Evolutionary conservation across 2,888 invertebrate genomes (phyloP).

Genomic region (Ceriagrion tenellum): DNA sequence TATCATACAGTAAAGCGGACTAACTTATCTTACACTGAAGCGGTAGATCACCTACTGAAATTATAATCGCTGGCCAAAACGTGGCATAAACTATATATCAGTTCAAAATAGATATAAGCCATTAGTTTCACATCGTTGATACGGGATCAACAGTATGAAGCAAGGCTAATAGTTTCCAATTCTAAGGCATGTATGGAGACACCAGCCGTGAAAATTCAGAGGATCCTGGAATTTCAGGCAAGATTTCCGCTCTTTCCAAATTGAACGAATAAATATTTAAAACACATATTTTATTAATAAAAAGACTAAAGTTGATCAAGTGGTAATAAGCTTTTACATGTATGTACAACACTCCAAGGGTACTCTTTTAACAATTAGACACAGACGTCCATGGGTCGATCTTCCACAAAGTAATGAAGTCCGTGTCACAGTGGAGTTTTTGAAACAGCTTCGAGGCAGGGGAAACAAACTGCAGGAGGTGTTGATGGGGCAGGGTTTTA

Average conservation of each 20-base stretch:
- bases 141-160: no score
- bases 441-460: neutral
- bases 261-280: neutral
- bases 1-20: no score
- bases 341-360: conserved; percentile 56
- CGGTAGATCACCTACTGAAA: no score
- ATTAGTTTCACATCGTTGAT: no score
- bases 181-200: no score
- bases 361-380: conserved; percentile 48
- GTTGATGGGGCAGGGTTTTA: no score
- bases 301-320: conserved; percentile 56
- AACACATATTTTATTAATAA: conserved; percentile 66
- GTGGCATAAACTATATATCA: no score
- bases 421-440: neutral
- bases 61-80: no score
- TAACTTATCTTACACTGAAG: no score
- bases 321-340: conserved; percentile 66
- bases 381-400: conserved; percentile 37
- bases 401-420: conserved; percentile 32
- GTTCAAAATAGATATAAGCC: no score
- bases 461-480: neutral
- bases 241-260: neutral
- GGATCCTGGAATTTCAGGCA: conserved; percentile 48
- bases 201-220: conserved; percentile 32
- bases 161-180: no score